Evolutionary conservation across 2,797 vertebrate genomes (phyloP), one percentile per base, ranked within the genome.

Genomic region (Steatocranus sp.): DNA sequence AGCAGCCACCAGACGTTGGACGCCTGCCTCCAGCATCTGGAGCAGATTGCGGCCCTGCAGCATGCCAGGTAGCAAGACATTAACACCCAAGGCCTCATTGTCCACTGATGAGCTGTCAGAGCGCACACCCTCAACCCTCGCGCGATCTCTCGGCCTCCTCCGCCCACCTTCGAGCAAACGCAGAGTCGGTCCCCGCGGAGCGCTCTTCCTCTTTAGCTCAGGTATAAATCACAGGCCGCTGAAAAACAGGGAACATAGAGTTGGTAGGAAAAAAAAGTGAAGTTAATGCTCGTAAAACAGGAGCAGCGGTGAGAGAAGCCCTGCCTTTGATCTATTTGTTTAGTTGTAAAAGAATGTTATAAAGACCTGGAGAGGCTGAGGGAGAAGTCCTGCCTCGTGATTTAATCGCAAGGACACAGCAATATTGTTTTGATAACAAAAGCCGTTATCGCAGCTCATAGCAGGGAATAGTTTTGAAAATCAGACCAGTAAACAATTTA

Each of bases 61-160:
- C 56, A 80, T 85, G 91, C 89, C 93, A 94, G 89, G 89, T 89
- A 92, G 87, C 88, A 89, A 91, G 88, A 91, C 92, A 91, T 93
- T 92, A 92, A 92, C 92, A 95, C 86, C 90, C 86, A 84, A 92
- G 88, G 90, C 90, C 92, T 91, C 92, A 94, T 94, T 93, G 92
- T 93, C 88, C 90, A 83, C 88, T 90, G 90, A 93, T 94, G 93
- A 92, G 93, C 90, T 94, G 93, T 94, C 88, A 87, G 90, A 91
- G 83, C 87, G 61, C 92, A 89, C 87, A 78, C 88, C 89, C 91
- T 87, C 84, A 81, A 61, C 88, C 83, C 86, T 41, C 2, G 38
- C 86, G 79, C 75, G 87, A 92, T 90, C 90, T 87, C 84, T 36
- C 70, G 46, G 54, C 84, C 61, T 86, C 79, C 76, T 85, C 68